Evolutionary conservation across 2,113 vertebrate genomes (phyloP).

Genomic region (Polypterus senegalus): DNA sequence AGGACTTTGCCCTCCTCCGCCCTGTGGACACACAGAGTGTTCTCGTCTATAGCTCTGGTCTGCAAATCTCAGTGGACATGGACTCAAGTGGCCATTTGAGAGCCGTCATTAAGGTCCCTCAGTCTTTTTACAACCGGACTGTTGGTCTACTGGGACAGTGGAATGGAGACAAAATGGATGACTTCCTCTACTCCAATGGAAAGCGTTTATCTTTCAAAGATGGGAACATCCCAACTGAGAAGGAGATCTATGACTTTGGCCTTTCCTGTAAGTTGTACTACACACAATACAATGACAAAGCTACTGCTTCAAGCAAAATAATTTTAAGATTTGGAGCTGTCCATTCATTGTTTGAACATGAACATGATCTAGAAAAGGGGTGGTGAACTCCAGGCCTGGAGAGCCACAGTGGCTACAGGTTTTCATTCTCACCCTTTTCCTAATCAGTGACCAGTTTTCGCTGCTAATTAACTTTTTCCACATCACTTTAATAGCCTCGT

Average conservation of each 20-base stretch:
- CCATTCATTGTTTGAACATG: too few relatives aligned
- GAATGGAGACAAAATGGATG: constrained; percentile 44
- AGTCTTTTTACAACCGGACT: constrained; percentile 52
- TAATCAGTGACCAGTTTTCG: too few relatives aligned
- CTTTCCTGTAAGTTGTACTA: constrained; percentile 51
- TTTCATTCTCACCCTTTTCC: too few relatives aligned
- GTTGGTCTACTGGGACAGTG: constrained; percentile 60
- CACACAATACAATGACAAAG: too few relatives aligned
- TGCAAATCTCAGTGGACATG: constrained; percentile 44
- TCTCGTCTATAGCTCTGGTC: constrained; percentile 44
- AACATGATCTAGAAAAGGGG: too few relatives aligned
- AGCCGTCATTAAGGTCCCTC: constrained; percentile 46
- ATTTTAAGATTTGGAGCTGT: too few relatives aligned
- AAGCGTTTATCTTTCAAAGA: constrained; percentile 22
- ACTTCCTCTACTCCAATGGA: constrained; percentile 56
- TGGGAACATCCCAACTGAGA: constrained; percentile 35
- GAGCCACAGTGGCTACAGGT: too few relatives aligned
- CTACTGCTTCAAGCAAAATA: too few relatives aligned
- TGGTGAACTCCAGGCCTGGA: too few relatives aligned
- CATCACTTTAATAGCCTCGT: too few relatives aligned
- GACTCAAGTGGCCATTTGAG: constrained; percentile 29
- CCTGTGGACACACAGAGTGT: constrained; percentile 31
- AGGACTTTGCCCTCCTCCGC: constrained; percentile 47
- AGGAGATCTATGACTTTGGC: constrained; percentile 44
- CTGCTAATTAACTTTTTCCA: too few relatives aligned